These are phyloP conservation scores for Monochamus saltuarius DNA, from an alignment of 1,140 invertebrate species.

Conservation along the genomic window DNA sequence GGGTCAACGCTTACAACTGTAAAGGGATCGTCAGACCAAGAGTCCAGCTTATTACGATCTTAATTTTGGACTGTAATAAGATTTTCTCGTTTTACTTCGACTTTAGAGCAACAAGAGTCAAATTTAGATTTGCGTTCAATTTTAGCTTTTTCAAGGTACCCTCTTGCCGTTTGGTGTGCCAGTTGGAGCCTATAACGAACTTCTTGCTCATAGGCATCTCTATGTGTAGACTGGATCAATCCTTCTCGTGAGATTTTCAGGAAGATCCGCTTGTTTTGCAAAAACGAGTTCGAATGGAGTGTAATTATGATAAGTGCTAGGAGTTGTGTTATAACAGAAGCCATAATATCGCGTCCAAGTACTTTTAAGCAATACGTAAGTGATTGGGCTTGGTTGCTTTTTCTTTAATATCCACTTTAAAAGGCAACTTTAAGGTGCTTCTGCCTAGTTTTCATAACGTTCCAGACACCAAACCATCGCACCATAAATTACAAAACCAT, in stretches of 20 bases:
- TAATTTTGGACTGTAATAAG: conserved; percentile 5
- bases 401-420: too few species aligned
- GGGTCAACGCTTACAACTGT: background rate
- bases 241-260: background rate
- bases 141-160: conserved; percentile 9
- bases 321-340: too few species aligned
- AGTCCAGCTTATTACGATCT: conserved; percentile 9
- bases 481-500: too few species aligned
- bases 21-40: conserved; percentile 5
- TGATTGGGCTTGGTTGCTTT: too few species aligned
- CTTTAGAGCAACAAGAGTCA: too few species aligned
- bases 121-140: too few species aligned
- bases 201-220: background rate
- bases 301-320: conserved; percentile 5
- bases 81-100: conserved; percentile 2
- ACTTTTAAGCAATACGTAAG: too few species aligned
- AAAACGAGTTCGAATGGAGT: conserved; percentile 16
- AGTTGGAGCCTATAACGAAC: background rate
- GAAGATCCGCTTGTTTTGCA: conserved; percentile 1
- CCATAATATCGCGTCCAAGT: background rate
- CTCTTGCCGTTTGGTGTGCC: background rate
- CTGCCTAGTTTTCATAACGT: too few species aligned
- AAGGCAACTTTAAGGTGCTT: too few species aligned
- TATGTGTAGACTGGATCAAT: background rate
- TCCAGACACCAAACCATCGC: too few species aligned